phyloP scores from a whole-genome alignment of 35 echinoderm and acorn worm genomes.

The Ophiothrix spiculata region DNA sequence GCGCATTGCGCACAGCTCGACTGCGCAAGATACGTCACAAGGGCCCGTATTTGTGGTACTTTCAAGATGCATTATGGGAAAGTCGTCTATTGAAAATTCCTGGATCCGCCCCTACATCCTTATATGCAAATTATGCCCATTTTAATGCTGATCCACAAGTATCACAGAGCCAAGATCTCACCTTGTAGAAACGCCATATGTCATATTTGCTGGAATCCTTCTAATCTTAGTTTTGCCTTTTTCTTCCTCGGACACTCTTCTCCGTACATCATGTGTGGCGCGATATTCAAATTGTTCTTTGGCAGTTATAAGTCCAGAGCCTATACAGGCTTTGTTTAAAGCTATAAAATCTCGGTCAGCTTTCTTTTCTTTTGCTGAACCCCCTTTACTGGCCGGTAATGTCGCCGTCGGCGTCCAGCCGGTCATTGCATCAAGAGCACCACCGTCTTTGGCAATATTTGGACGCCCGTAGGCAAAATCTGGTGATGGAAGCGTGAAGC shows the following conservation, averaged over 20 bases:
- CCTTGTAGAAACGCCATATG: constrained; percentile 98
- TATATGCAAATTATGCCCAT: too few relatives aligned
- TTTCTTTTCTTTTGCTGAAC: constrained; percentile 80
- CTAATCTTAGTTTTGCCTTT: constrained; percentile 93
- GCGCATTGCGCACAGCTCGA: too few relatives aligned
- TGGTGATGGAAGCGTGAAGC: constrained; percentile 69
- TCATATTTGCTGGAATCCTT: constrained; percentile 95
- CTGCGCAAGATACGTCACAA: too few relatives aligned
- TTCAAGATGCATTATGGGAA: too few relatives aligned
- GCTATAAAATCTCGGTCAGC: constrained; percentile 95
- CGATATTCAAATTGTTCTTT: constrained; percentile 98
- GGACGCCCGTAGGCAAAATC: constrained; percentile 91
- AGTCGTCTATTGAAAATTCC: too few relatives aligned
- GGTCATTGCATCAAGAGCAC: constrained; percentile 78
- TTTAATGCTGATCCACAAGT: too few relatives aligned
- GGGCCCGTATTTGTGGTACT: too few relatives aligned
- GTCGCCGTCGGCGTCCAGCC: constrained; percentile 70
- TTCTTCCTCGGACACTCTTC: constrained; percentile 87
- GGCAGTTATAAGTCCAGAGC: constrained; percentile 78
- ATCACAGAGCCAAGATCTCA: too few relatives aligned
- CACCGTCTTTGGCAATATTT: constrained; percentile 83
- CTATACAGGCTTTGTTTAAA: constrained; percentile 87
- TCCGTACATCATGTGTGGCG: constrained; percentile 95
- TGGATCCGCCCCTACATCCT: too few relatives aligned
- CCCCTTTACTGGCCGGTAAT: neutral